Base-by-base conservation (phyloP, 2,888 invertebrate species). In the Cylloceria caligata region DNA sequence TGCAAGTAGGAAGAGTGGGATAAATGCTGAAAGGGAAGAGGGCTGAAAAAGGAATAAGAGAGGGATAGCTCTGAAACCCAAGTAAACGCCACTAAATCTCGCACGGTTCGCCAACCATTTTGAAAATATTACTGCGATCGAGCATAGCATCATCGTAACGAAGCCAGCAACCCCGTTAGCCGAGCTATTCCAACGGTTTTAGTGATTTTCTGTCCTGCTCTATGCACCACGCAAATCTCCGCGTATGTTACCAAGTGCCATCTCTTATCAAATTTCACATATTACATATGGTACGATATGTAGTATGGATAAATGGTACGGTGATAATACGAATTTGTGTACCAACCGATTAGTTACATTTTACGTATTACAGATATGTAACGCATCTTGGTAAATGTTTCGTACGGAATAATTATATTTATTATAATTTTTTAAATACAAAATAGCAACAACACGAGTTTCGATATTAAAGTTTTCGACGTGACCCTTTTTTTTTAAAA, bases 61-160 rank as follows among this genome's bases (percentile, higher is more conserved):
- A 71, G 47, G 62, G 76, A 75, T 78, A 76, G 81, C 68, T 65
- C 62, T 47, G 75, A 76, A 72, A 77, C 36, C 64, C 71, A 79
- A 74, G 81, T 81, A 81, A 81, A 74, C 78, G 78, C 78, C 62
- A 78, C 78, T 82, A 74, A 82, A 82, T 82, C 78, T 82, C 74
- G 69, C 78, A 82, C 81, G 78, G 74, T 78, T 82, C 78, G 81
- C 68, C 69, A 65, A 82, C 81, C 81, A 82, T 82, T 82, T 82
- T 82, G 69, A 78, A 82, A 82, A 74, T 78, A 78, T 74, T 81
- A 78, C 39, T 65, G 13, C 72, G 75, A 74, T 74, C 69, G 52
- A 39, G 62, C 69, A 39, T 60, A 52, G 62, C 69, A 62, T 77
- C 62, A 64, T 68, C 67, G 67, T 73, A 79, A 75, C 69, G 74